phyloP scores from a whole-genome alignment of 2,888 invertebrate genomes.

The Helicoverpa assulta region DNA sequence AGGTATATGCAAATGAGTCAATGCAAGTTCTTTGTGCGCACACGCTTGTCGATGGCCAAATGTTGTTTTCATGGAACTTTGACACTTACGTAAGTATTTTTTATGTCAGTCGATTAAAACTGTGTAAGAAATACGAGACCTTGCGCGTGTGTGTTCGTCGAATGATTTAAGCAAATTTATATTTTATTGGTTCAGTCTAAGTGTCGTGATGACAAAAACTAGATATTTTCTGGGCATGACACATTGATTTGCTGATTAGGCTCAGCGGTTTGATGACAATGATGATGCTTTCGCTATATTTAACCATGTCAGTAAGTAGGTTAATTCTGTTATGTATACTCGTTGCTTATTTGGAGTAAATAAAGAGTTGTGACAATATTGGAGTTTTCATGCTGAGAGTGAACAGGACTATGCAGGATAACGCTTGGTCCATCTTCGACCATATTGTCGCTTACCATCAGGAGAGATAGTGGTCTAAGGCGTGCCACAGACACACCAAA shows the following conservation, averaged over 20 bases:
- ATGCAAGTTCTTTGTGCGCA: constrained; percentile 52
- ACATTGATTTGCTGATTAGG: neutral
- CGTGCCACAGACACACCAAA: too few species aligned
- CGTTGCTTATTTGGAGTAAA: too few species aligned
- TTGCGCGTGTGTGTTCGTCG: constrained; percentile 49
- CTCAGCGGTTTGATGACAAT: neutral
- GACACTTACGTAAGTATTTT: constrained; percentile 81
- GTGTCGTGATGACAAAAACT: constrained; percentile 3
- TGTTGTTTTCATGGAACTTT: constrained; percentile 68
- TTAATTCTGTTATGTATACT: too few species aligned
- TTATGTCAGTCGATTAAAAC: constrained; percentile 69
- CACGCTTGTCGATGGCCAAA: constrained; percentile 37
- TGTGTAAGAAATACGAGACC: constrained; percentile 62
- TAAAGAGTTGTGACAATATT: too few species aligned
- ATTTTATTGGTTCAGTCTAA: constrained; percentile 51
- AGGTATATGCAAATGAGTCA: constrained; percentile 33
- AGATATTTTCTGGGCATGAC: neutral
- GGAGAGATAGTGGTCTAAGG: too few species aligned
- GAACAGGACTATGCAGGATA: too few species aligned
- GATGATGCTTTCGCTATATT: neutral
- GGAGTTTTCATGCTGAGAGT: too few species aligned
- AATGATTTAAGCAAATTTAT: constrained; percentile 64
- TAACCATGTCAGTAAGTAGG: too few species aligned
- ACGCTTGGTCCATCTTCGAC: too few species aligned
- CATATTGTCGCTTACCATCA: too few species aligned